Base-by-base conservation (phyloP, 2,113 vertebrate genomes). In the Podarcis muralis region DNA sequence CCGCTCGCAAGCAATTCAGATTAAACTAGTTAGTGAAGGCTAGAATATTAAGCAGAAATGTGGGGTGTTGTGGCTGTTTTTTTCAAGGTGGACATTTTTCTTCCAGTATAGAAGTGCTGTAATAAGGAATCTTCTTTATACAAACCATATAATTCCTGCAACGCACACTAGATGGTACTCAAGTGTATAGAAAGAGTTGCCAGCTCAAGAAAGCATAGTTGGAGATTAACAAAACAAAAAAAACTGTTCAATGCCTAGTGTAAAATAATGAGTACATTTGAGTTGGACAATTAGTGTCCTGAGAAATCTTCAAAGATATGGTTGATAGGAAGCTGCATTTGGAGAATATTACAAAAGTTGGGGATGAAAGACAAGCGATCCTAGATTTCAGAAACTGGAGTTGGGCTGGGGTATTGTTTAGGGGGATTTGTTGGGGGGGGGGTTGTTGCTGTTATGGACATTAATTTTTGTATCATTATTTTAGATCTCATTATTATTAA, bases 141-240 rank as follows among this genome's bases (percentile, higher is more conserved):
- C 25, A 75, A 82, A n/a, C 62, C 11, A 15, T 78, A 88, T 91
- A 48, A 25, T 95, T 91, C 93, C 92, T 88, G 16, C 43, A 53
- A 68, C 20, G 88, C 77, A 94, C 94, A 90, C 92, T 95, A 96
- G 94, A 85, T 95, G 95, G 95, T 93, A 95, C 94, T 95, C 89
- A 92, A 91, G 92, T 85, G 91, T 90, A 95, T 90, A 20, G n/a
- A 93, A 90, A 93, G 59, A 92, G 68, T 37, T 11, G 66, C 80
- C 82, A 68, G 35, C 84, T 77, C 0, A 0, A 72, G 0, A 68
- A 81, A 84, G 11, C 32, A 91, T 92, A 77, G 40, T 15, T 80
- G 13, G 12, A 91, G 25, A 82, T 84, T 80, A 83, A 40, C 40
- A 91, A 90, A 62, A 62, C 59, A 94, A 88, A 53, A 88, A 53